Evolutionary conservation across 2,797 vertebrate species (phyloP).

Genomic region (Coregonus suidteri): DNA sequence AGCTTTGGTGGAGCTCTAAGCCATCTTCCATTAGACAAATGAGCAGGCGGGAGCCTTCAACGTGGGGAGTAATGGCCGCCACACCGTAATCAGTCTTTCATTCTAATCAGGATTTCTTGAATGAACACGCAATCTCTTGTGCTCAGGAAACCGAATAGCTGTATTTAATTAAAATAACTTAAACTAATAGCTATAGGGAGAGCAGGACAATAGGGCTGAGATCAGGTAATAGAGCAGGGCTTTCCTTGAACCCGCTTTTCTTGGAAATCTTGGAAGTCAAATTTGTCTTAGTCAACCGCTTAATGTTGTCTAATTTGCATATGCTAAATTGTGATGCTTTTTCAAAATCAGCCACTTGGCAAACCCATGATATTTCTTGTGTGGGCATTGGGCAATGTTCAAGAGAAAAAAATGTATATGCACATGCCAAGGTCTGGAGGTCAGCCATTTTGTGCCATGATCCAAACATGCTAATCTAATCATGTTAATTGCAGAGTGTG

Average conservation of each 20-base stretch:
- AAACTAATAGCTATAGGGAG: conserved; percentile 1
- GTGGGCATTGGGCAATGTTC: too few species aligned
- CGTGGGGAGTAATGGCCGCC: conserved; percentile 1
- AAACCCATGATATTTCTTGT: too few species aligned
- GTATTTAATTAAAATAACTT: neutral
- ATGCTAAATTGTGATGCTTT: too few species aligned
- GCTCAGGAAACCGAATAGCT: neutral
- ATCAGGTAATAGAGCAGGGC: neutral
- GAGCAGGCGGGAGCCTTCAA: conserved; percentile 6
- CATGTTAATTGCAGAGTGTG: neutral
- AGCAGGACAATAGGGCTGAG: neutral
- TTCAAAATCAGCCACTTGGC: too few species aligned
- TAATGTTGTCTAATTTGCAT: neutral
- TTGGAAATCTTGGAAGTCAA: neutral
- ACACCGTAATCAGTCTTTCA: conserved; percentile 14
- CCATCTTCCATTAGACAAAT: conserved; percentile 21
- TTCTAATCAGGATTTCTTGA: conserved; percentile 18
- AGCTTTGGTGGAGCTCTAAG: conserved; percentile 14
- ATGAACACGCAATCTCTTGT: conserved; percentile 1
- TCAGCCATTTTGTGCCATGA: neutral
- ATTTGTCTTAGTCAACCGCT: neutral
- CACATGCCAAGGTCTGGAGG: too few species aligned
- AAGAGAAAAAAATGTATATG: too few species aligned
- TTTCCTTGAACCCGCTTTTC: neutral
- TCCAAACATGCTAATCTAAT: neutral